These are phyloP conservation scores for Lasaia peninsularis DNA, from an alignment of 1,140 invertebrate species.

Conservation along the genomic window DNA sequence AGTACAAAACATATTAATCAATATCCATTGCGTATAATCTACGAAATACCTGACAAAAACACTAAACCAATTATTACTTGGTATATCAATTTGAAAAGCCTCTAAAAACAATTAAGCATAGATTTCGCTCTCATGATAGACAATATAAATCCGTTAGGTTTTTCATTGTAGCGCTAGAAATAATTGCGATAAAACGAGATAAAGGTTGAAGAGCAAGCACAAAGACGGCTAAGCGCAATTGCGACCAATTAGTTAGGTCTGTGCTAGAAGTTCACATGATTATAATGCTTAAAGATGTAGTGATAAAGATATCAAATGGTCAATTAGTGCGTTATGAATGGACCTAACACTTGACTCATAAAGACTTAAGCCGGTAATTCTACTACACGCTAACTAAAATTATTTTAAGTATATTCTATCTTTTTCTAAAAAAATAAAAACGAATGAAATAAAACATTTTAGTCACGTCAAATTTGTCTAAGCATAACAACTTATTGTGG, in stretches of 20 bases:
- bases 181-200: slow-evolving; percentile 42
- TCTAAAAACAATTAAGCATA: slow-evolving; percentile 1
- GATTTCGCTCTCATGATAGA: slow-evolving; percentile 14
- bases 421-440: too few species aligned
- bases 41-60: background rate
- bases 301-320: slow-evolving; percentile 35
- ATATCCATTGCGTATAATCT: background rate
- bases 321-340: slow-evolving; percentile 37
- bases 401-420: too few species aligned
- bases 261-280: slow-evolving; percentile 51
- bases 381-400: too few species aligned
- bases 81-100: background rate
- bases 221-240: slow-evolving; percentile 51
- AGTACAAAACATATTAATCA: background rate
- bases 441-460: too few species aligned
- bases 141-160: slow-evolving; percentile 48
- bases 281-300: slow-evolving; percentile 49
- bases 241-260: slow-evolving; percentile 48
- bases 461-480: too few species aligned
- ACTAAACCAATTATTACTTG: background rate
- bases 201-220: slow-evolving; percentile 39
- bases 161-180: slow-evolving; percentile 39
- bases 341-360: slow-evolving; percentile 22
- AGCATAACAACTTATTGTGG: too few species aligned
- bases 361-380: too few species aligned